Conservation (phyloP, 1,140 invertebrate genomes). For the Drosophila oshimai region DNA sequence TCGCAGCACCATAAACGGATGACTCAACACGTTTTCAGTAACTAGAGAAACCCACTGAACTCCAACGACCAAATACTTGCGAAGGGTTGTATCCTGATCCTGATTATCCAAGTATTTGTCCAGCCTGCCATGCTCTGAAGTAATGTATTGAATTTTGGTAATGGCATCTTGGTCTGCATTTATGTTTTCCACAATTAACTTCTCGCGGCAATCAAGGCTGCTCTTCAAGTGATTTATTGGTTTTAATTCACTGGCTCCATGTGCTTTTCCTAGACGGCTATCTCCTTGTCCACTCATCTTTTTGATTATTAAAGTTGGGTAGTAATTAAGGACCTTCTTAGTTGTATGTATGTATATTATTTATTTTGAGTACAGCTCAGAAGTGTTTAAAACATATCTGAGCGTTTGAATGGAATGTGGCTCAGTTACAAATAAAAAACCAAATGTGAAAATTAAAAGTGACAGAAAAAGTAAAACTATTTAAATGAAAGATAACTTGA, state of each 20-base stretch:
- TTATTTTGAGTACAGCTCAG: not conserved
- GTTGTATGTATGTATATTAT: not conserved
- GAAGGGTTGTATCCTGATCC: slow-evolving; percentile 84
- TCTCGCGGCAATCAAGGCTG: slow-evolving; percentile 6
- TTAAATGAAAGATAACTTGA: no score
- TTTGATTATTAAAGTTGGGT: not conserved
- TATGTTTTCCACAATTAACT: slow-evolving; percentile 17
- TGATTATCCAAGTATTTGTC: slow-evolving; percentile 83
- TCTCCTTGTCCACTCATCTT: not conserved
- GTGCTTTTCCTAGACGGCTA: not conserved
- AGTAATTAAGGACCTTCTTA: not conserved
- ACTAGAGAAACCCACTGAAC: slow-evolving; percentile 91
- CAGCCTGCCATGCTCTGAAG: slow-evolving; percentile 55
- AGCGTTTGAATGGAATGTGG: not conserved
- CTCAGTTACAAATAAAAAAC: no score
- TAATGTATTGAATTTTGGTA: slow-evolving; percentile 45
- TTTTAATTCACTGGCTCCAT: not conserved
- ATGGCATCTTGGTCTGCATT: slow-evolving; percentile 17
- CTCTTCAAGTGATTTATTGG: not conserved
- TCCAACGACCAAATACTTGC: slow-evolving; percentile 87
- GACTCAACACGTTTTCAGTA: slow-evolving; percentile 94
- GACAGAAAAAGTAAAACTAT: not conserved
- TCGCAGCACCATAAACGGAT: slow-evolving; percentile 95
- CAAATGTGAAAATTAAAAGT: not conserved
- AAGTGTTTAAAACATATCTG: not conserved